Base-by-base conservation (phyloP, 2,113 vertebrate genomes). In the Syngnathus scovelli region DNA sequence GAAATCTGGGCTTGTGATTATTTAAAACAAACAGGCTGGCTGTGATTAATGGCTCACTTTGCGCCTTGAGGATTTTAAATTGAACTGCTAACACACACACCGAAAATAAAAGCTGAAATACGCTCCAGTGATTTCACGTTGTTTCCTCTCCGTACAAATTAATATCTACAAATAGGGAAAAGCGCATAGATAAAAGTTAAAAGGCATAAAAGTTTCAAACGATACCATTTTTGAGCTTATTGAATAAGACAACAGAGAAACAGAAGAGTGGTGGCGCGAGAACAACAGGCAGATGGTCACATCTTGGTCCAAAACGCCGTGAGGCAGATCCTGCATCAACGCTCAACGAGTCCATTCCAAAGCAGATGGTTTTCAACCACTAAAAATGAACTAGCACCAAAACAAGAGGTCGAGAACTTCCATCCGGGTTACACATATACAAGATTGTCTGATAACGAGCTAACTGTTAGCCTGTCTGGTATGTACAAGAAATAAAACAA, bases 271-370 rank as follows among this genome's bases (percentile, higher is more conserved):
- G 15, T 75, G 75, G 76, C 72, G 67, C 49, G 36, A 61, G 67
- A 81, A 66, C 71, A 78, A 82, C 74, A 78, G 76, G 72, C 86
- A 90, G 85, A 88, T 88, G 85, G 85, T 33, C 63, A 51, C 58
- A 73, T 70, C 70, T 70, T 64, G 23, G 72, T 84, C 85, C 86
- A 88, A 86, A 73, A 41, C 48, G 78, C 78, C 72, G 62, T 41
- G 6, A 78, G 87, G 77, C 79, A 76, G 65, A 79, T 77, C 71
- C 78, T 75, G 74, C 64, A 76, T 80, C 67, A 60, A 66, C 49
- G 62, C 61, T 68, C 76, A 78, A 83, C 72, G 74, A 75, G 78
- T 81, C 43, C 46, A 37, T 77, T 81, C 84, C 77, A 85, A 85
- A 83, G 43, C 64, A 82, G 76, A 71, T 36, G 36, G 36, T 75